A percentile compares a stretch with the other conserved stretches of the same genome.
phyloP scores from a whole-genome alignment of 2,888 invertebrate genomes.

The Apamea crenata region DNA sequence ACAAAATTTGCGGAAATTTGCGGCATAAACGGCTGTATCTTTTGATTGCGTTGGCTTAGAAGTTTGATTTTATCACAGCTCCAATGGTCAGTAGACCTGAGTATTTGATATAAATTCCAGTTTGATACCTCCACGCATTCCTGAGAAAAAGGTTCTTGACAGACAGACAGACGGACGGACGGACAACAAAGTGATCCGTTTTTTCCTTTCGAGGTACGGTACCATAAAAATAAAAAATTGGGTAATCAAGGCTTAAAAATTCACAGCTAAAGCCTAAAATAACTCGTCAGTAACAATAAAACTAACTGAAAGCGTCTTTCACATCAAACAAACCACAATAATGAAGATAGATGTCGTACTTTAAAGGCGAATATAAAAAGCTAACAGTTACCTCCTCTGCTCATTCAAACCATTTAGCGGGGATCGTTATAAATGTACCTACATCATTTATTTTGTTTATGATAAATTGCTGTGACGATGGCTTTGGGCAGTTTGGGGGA shows the following conservation, averaged over 20 bases:
- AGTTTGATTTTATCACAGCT: too few relatives aligned
- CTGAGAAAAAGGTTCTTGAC: too few relatives aligned
- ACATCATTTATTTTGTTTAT: slow-evolving; percentile 55
- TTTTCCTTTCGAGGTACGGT: too few relatives aligned
- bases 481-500: background rate
- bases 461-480: slow-evolving; percentile 19
- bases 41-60: too few relatives aligned
- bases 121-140: too few relatives aligned
- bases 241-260: background rate
- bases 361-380: slow-evolving; percentile 39
- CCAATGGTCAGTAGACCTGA: too few relatives aligned
- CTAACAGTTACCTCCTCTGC: slow-evolving; percentile 31
- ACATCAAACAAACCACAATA: slow-evolving; percentile 28
- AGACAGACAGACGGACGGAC: too few relatives aligned
- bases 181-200: too few relatives aligned
- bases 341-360: slow-evolving; percentile 47
- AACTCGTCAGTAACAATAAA: slow-evolving; percentile 18
- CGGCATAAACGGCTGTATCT: too few relatives aligned
- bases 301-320: slow-evolving; percentile 32
- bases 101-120: too few relatives aligned
- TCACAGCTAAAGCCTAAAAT: background rate
- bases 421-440: slow-evolving; percentile 57
- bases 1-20: too few relatives aligned
- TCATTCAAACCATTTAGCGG: slow-evolving; percentile 58
- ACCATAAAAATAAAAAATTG: too few relatives aligned